Percentiles rank a stretch among this genome's conserved stretches.
These are phyloP conservation scores for Trochalopteron elliotii DNA, from an alignment of 2,113 vertebrate species.

Conservation along the genomic window DNA sequence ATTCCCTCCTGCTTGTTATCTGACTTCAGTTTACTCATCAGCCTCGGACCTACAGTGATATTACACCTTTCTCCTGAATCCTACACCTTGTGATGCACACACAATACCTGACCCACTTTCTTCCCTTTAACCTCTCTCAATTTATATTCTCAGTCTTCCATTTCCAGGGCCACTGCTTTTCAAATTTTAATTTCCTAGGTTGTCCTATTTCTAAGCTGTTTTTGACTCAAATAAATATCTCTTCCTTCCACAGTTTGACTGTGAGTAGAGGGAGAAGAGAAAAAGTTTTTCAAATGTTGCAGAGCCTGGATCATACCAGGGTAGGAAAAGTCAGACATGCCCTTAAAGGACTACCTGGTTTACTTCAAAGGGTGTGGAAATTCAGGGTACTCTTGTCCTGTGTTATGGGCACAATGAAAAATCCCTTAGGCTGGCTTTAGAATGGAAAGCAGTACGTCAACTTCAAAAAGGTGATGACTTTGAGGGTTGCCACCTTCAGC, in stretches of 20 bases:
- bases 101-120: neutral
- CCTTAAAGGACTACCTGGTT: neutral
- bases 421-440: neutral
- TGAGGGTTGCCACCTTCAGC: neutral
- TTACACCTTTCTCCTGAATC: neutral
- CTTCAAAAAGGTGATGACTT: neutral
- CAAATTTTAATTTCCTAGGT: neutral
- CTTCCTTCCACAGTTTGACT: neutral
- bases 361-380: neutral
- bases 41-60: fast-evolving
- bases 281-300: neutral
- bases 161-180: neutral
- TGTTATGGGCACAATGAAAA: neutral
- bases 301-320: neutral
- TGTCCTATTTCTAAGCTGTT: neutral
- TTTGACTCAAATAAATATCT: neutral
- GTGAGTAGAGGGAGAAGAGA: neutral
- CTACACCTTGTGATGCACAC: neutral
- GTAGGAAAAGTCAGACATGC: neutral
- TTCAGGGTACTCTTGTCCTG: neutral
- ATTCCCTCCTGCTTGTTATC: neutral
- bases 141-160: neutral
- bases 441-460: neutral
- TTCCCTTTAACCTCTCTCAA: neutral
- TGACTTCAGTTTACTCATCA: neutral